Evolutionary conservation across 2,888 invertebrate species (phyloP).

Genomic region (Micoletzkya japonica): DNA sequence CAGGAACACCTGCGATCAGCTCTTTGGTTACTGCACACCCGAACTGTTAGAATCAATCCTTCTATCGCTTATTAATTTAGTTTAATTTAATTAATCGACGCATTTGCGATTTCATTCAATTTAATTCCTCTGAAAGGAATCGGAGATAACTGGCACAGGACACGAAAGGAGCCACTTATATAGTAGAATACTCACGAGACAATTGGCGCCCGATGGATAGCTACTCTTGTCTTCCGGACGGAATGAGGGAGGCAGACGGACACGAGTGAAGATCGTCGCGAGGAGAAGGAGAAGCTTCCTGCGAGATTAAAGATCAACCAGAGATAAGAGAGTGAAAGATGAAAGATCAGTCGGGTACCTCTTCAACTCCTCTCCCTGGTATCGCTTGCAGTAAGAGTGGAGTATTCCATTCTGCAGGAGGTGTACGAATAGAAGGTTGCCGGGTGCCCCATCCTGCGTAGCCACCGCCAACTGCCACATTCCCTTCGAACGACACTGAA

Average conservation of each 20-base stretch:
- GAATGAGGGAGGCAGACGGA: constrained; percentile 48
- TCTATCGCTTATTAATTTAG: no score
- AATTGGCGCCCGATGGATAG: constrained; percentile 31
- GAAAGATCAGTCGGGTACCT: neutral
- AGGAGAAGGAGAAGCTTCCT: constrained; percentile 48
- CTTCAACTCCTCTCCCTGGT: constrained; percentile 39
- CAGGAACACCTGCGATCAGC: constrained; percentile 35
- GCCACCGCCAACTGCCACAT: constrained; percentile 54
- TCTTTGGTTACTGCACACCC: neutral
- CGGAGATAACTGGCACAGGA: neutral
- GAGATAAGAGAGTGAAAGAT: neutral
- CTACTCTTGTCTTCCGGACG: constrained; percentile 40
- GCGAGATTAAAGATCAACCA: neutral
- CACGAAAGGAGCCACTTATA: neutral
- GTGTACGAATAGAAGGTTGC: constrained; percentile 58
- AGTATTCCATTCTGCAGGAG: constrained; percentile 56
- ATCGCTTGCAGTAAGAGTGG: constrained; percentile 47
- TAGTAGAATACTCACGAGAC: constrained; percentile 28
- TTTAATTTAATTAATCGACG: no score
- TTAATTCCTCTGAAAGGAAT: no score
- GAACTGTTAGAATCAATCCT: neutral
- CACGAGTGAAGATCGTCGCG: constrained; percentile 57
- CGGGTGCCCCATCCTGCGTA: constrained; percentile 50
- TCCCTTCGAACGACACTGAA: constrained; percentile 52
- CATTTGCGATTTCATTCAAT: no score